Evolutionary conservation across 2,888 invertebrate genomes (phyloP), one percentile per base, ranked within the genome.

Genomic region (Dryadula phaetusa): DNA sequence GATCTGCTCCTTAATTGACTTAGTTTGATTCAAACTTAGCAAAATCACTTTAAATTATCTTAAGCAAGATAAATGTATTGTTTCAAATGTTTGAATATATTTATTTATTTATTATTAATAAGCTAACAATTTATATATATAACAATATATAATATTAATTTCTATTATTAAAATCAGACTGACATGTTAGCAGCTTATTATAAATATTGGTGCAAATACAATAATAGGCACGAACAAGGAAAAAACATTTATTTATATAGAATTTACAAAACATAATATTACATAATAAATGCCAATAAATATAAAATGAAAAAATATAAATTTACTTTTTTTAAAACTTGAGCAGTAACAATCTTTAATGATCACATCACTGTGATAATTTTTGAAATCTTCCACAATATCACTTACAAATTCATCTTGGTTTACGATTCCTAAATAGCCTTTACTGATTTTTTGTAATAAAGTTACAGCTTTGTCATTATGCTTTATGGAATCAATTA

Each of bases 271-370:
- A 0, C 2, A 52, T 25, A 52, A 5, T 16, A 52, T 52, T 32
- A 52, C 16, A 8, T 52, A 28, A 52, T 28, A 52, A 52, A 52
- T 12, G 16, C 28, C 16, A 25, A 52, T 52, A 8, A 52, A 52
- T 16, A 18, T 28, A 1, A 52, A 52, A 32, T 52, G 28, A 10
- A 52, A 16, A 22, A 56, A 25, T 34, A 42, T 53, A 0, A 34
- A 46, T 22, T 2, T 64, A n/a, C 34, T 47, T n/a, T 34, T 56
- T 53, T 28, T 53, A 58, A 66, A 67, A 10, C 74, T 71, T 34
- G 76, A 76, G 69, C 80, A 80, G 34, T 75, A 79, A 69, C 79
- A 80, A 40, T 79, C 76, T 68, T 77, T 79, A 67, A 79, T 73
- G 49, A 78, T 67, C 6, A 72, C 73, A 47, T 79, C 76, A 44